Percentiles rank a stretch among this genome's conserved stretches.
These are phyloP conservation scores for Paracentrotus lividus DNA, from an alignment of 53 echinoderm and acorn worm genomes.

Conservation along the genomic window DNA sequence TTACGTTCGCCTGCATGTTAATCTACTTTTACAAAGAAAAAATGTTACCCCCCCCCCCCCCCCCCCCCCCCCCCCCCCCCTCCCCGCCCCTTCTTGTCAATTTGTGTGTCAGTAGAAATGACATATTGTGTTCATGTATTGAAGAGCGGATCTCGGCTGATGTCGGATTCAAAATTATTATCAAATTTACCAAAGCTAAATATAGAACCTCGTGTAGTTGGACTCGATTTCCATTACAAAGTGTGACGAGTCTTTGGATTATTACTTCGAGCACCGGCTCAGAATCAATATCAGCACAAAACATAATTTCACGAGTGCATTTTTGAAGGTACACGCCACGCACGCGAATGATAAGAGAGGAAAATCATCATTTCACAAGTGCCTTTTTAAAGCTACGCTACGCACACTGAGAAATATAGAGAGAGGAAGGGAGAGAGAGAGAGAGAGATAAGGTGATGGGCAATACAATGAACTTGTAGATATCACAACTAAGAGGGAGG, in stretches of 20 bases:
- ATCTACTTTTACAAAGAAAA: no score
- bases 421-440: no score
- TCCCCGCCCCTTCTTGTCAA: background rate
- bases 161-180: constrained; percentile 1
- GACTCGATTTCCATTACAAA: constrained; percentile 28
- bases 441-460: no score
- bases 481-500: no score
- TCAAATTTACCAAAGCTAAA: constrained; percentile 41
- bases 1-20: background rate
- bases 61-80: background rate
- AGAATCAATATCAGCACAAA: constrained; percentile 51
- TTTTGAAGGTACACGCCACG: constrained; percentile 1
- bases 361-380: no score
- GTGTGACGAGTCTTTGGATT: constrained; percentile 35
- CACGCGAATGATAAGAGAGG: background rate
- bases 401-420: no score
- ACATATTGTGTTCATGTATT: constrained; percentile 1
- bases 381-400: no score
- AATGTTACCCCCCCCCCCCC: background rate
- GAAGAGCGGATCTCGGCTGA: background rate
- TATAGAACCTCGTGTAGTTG: constrained; percentile 38
- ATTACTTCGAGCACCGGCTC: constrained; percentile 30
- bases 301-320: constrained; percentile 28
- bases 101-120: constrained; percentile 10
- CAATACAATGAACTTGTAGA: no score